These are phyloP conservation scores for Hephaestus fuliginosus DNA, from an alignment of 2,797 vertebrate genomes.

Conservation along the genomic window DNA sequence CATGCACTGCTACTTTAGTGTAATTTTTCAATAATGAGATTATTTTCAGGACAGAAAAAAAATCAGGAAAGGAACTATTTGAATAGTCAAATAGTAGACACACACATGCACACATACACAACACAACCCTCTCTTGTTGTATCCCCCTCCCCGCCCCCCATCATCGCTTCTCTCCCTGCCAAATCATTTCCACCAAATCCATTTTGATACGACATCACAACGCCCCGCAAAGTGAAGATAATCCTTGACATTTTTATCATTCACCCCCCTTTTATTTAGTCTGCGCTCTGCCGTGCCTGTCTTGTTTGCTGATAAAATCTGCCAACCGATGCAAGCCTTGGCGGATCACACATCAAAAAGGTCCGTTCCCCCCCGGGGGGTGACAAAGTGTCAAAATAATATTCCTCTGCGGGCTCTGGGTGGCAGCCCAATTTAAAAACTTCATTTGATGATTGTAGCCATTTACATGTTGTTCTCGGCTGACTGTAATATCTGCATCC, in stretches of 20 bases:
- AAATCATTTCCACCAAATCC: slow-evolving; percentile 84
- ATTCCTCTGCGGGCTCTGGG: slow-evolving; percentile 77
- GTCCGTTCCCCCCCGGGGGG: slow-evolving; percentile 65
- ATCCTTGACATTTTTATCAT: slow-evolving; percentile 84
- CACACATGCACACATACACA: slow-evolving; percentile 20
- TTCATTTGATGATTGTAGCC: slow-evolving; percentile 74
- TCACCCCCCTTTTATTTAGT: slow-evolving; percentile 74
- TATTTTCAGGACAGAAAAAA: slow-evolving; percentile 45
- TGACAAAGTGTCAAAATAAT: slow-evolving; percentile 82
- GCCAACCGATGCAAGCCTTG: slow-evolving; percentile 75
- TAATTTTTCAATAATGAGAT: slow-evolving; percentile 49
- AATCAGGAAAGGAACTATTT: slow-evolving; percentile 28
- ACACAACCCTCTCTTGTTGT: slow-evolving; percentile 53
- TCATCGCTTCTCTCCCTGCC: slow-evolving; percentile 70
- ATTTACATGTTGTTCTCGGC: slow-evolving; percentile 58
- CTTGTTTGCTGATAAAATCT: slow-evolving; percentile 85
- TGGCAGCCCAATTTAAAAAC: slow-evolving; percentile 84
- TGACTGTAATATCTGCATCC: slow-evolving; percentile 20
- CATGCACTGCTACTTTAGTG: slow-evolving; percentile 28
- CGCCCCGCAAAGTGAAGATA: slow-evolving; percentile 78
- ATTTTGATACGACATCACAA: slow-evolving; percentile 85
- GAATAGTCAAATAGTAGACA: slow-evolving; percentile 47
- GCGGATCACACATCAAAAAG: slow-evolving; percentile 87
- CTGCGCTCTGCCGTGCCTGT: slow-evolving; percentile 77
- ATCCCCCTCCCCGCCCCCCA: slow-evolving; percentile 26